These are phyloP conservation scores for Amiota communis DNA, from an alignment of 2,888 invertebrate genomes.

Conservation along the genomic window DNA sequence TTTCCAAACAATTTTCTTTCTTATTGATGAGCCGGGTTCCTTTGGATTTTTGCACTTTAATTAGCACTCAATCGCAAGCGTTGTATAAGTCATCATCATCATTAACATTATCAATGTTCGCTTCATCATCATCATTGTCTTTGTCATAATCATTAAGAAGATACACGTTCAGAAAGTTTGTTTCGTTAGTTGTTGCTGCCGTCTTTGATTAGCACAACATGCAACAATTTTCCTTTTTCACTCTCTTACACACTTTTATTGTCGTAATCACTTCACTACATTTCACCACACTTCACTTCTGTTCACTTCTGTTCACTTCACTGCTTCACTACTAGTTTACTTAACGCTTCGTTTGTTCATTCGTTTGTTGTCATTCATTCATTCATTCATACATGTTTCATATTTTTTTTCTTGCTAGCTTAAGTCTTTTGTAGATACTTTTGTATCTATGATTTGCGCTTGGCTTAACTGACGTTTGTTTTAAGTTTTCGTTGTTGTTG, in stretches of 20 bases:
- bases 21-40: neutral
- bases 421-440: neutral
- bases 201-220: slow-evolving; percentile 23
- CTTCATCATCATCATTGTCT: neutral
- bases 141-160: neutral
- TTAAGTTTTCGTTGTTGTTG: slow-evolving; percentile 30
- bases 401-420: neutral
- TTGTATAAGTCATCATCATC: slow-evolving; percentile 7
- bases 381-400: slow-evolving; percentile 20
- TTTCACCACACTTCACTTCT: too few relatives aligned
- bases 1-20: neutral
- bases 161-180: neutral
- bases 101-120: neutral
- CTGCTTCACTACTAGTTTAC: too few relatives aligned
- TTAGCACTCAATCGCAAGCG: slow-evolving; percentile 20
- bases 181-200: neutral
- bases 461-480: slow-evolving; percentile 32
- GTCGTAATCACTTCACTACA: too few relatives aligned
- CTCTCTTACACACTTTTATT: too few relatives aligned
- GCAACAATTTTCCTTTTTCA: slow-evolving; percentile 5
- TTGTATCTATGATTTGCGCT: slow-evolving; percentile 17
- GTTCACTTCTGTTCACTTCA: too few relatives aligned
- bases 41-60: slow-evolving; percentile 12
- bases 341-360: neutral
- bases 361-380: neutral